Evolutionary conservation across 2,113 vertebrate species (phyloP), one percentile per base, ranked within the genome.

Genomic region (Ciconia boyciana): DNA sequence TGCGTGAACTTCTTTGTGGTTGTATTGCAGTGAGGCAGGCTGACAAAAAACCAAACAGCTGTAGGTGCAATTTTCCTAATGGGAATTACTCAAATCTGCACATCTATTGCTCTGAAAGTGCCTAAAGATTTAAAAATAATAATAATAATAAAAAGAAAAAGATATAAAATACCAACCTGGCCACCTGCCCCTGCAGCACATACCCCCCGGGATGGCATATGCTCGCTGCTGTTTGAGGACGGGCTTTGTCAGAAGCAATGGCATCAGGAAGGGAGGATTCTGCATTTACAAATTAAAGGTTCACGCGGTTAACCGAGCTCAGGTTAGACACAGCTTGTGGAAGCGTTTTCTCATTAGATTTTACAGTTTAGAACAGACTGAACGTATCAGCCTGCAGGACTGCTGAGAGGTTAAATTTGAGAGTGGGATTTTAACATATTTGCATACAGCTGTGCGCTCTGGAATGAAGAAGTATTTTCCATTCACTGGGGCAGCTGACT

Each of bases 401-500:
- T 95, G 85, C 71, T 51, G 77, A 55, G 69, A 94, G 70, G 72
- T 89, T 94, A 75, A 58, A 74, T 68, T n/a, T 70, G 62, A 89
- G 26, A 84, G n/a, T 19, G 31, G 32, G 76, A 32, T 78, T 92
- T 92, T 86, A 91, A 79, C 9, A 57, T 78, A 89, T 89, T 82
- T 96, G 72, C 83, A 89, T 78, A 71, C 51, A 75, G 43, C 46
- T 46, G 16, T 58, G 76, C 3, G 11, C 64, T 83, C 43, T 81
- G 76, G 36, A 77, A 78, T n/a, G 55, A 89, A 86, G 28, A 21
- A 62, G n/a, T 71, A 58, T 60, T 81, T 93, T 90, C 64, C 24
- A 26, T 74, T 78, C 52, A 52, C 41, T 16, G 7, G 13, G 31
- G 25, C 62, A 75, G 44, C 46, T 83, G 68, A 65, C 46, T 57